phyloP scores from a whole-genome alignment of 2,797 vertebrate genomes.

The Rhabdophis nuchalis region DNA sequence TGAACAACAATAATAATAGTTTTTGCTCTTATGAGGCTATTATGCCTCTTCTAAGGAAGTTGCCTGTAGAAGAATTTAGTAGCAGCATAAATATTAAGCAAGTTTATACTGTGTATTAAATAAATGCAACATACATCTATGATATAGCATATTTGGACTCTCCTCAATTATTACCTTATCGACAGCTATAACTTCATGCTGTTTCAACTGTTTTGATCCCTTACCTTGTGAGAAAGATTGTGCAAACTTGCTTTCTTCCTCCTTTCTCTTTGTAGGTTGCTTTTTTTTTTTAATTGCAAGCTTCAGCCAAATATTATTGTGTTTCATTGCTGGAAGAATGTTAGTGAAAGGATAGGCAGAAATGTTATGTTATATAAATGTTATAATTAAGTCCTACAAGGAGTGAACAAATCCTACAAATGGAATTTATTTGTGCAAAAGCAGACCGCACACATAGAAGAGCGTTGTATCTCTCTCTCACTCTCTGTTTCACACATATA shows the following conservation, averaged over 20 bases:
- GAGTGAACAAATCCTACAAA: not conserved
- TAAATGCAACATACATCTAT: not conserved
- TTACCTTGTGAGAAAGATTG: not conserved
- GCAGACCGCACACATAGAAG: not conserved
- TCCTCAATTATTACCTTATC: not conserved
- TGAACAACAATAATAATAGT: not conserved
- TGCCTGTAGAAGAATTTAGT: not conserved
- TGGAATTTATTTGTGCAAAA: not conserved
- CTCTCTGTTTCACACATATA: not conserved
- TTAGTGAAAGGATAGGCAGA: not conserved
- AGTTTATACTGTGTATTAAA: not conserved
- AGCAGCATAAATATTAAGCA: not conserved
- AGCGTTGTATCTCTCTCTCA: not conserved
- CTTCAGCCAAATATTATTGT: not conserved
- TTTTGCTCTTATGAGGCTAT: not conserved
- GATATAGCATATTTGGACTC: not conserved
- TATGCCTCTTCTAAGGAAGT: not conserved
- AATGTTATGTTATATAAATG: not conserved
- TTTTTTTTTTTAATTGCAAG: not conserved
- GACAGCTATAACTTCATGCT: not conserved
- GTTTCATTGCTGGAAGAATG: not conserved
- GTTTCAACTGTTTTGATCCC: not conserved
- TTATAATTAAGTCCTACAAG: not conserved
- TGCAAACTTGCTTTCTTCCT: not conserved
- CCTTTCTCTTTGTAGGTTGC: not conserved